A percentile compares a stretch with the other conserved stretches of the same genome.
These are phyloP conservation scores for Sphaerodactylus townsendi DNA, from an alignment of 2,113 vertebrate species.

Conservation along the genomic window DNA sequence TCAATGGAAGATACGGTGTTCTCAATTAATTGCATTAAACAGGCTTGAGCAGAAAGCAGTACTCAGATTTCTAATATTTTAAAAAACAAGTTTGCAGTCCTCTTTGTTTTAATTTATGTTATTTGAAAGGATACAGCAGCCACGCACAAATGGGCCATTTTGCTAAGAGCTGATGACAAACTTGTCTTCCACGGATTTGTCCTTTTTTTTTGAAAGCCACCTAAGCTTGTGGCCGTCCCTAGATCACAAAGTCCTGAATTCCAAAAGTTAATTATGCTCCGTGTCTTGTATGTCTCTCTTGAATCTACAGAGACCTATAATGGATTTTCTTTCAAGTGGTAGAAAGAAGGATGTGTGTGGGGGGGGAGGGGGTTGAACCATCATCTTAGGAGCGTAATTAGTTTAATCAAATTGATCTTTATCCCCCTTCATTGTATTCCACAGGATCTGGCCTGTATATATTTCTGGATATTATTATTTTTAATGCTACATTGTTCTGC, in stretches of 20 bases:
- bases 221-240: neutral
- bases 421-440: conserved; percentile 52
- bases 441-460: conserved; percentile 30
- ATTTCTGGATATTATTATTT: conserved; percentile 41
- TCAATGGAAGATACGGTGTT: too few relatives aligned
- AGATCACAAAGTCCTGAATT: neutral
- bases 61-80: too few relatives aligned
- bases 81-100: too few relatives aligned
- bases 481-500: conserved; percentile 25
- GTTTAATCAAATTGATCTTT: conserved; percentile 53
- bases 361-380: too few relatives aligned
- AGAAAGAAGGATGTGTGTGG: too few relatives aligned
- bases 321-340: conserved; percentile 35
- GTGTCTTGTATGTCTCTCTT: conserved; percentile 4
- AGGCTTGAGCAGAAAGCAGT: too few relatives aligned
- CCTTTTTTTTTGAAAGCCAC: neutral
- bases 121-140: too few relatives aligned
- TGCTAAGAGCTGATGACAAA: too few relatives aligned
- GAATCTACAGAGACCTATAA: conserved; percentile 15
- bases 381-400: conserved; percentile 51
- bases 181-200: neutral
- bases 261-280: neutral
- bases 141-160: too few relatives aligned
- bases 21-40: too few relatives aligned
- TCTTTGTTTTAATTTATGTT: too few relatives aligned